Evolutionary conservation across 1,140 invertebrate genomes (phyloP).

Genomic region (Frieseomelitta varia): DNA sequence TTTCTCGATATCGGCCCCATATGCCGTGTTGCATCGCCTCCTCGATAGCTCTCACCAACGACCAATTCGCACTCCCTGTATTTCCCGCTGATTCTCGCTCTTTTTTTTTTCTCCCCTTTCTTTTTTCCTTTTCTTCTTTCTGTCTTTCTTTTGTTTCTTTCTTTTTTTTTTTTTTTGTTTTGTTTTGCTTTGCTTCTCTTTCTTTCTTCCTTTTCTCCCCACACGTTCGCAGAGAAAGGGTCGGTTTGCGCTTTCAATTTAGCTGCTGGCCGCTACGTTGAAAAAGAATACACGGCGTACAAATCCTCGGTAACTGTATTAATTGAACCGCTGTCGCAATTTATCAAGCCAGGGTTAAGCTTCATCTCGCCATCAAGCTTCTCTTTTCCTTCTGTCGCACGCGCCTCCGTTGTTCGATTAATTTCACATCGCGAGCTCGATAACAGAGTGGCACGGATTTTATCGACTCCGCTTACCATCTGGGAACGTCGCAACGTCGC

Average conservation of each 20-base stretch:
- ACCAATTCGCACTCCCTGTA: conserved; percentile 38
- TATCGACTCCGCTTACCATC: too few species aligned
- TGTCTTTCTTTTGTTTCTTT: background rate
- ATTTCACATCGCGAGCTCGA: background rate
- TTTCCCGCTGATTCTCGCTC: conserved; percentile 23
- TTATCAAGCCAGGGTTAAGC: background rate
- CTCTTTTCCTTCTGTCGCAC: too few species aligned
- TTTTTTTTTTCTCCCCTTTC: background rate
- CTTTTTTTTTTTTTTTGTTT: background rate
- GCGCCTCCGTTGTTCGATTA: background rate
- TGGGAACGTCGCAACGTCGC: too few species aligned
- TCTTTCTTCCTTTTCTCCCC: background rate
- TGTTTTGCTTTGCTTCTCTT: too few species aligned
- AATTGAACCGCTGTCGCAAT: conserved; percentile 12
- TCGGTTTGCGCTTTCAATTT: conserved; percentile 41
- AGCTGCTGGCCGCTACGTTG: background rate
- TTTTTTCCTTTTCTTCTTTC: background rate
- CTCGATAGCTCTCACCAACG: conserved; percentile 66
- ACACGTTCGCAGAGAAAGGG: background rate
- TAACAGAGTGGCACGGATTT: background rate
- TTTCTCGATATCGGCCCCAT: conserved; percentile 80
- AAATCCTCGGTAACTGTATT: conserved; percentile 19
- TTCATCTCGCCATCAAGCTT: background rate
- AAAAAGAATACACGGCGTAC: background rate
- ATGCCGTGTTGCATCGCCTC: conserved; percentile 70